Evolutionary conservation across 2,113 vertebrate genomes (phyloP).

Genomic region (Isurus oxyrinchus): DNA sequence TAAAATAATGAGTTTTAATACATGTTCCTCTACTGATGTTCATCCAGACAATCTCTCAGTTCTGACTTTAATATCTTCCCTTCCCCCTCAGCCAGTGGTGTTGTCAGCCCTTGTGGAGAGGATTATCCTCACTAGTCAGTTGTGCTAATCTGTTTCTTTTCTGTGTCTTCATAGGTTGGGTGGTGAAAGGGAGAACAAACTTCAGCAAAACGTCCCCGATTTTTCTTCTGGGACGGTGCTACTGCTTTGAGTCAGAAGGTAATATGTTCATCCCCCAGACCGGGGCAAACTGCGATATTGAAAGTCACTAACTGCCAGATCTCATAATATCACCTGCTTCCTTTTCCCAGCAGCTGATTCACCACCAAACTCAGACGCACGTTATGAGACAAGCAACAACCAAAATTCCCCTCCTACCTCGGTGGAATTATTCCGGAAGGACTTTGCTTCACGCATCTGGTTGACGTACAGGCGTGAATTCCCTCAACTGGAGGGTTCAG

Average conservation of each 20-base stretch:
- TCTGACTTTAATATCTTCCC: neutral
- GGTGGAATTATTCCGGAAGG: slow-evolving; percentile 71
- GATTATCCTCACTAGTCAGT: neutral
- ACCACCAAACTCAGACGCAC: neutral
- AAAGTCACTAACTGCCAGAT: neutral
- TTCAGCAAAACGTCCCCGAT: slow-evolving; percentile 77
- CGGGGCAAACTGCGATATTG: neutral
- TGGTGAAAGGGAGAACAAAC: slow-evolving; percentile 74
- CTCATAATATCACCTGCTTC: neutral
- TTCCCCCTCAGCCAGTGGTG: neutral
- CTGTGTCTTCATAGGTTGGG: slow-evolving; percentile 65
- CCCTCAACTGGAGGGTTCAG: slow-evolving; percentile 70
- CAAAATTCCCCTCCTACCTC: slow-evolving; percentile 14
- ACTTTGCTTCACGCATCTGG: slow-evolving; percentile 77
- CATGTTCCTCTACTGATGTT: neutral
- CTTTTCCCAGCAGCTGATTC: neutral
- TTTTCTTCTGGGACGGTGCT: slow-evolving; percentile 66
- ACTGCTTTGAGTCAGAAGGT: slow-evolving; percentile 74
- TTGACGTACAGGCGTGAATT: slow-evolving; percentile 82
- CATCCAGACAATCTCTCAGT: neutral
- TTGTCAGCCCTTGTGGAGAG: neutral
- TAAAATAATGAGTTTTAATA: neutral
- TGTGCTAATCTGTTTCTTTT: neutral
- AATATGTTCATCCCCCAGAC: neutral
- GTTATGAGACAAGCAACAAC: neutral